Conservation (phyloP, 2,113 vertebrate species). For the Nycticebus coucang region DNA sequence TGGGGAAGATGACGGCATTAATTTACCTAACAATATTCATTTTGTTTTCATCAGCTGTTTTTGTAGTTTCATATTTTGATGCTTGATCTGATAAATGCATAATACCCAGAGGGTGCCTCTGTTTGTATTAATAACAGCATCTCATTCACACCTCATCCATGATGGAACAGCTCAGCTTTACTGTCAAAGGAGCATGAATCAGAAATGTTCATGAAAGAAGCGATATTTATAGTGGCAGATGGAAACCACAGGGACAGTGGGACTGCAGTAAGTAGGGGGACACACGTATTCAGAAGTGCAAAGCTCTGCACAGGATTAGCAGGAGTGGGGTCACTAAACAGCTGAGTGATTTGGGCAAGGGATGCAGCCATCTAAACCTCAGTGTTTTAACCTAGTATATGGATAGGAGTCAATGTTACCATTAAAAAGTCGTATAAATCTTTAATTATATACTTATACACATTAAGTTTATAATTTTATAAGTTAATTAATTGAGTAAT, state of each 20-base stretch:
- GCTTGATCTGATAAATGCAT: constrained; percentile 70
- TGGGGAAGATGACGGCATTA: constrained; percentile 63
- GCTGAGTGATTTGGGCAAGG: not conserved
- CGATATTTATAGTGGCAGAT: not conserved
- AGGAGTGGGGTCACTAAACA: not conserved
- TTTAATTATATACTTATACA: not conserved
- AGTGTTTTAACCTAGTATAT: not conserved
- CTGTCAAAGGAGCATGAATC: constrained; percentile 53
- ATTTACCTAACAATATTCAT: constrained; percentile 70
- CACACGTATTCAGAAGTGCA: not conserved
- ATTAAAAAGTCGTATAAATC: not conserved
- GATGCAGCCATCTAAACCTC: not conserved
- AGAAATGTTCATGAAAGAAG: constrained; percentile 38
- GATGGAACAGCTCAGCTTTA: constrained; percentile 26
- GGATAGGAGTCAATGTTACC: not conserved
- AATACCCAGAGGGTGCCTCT: constrained; percentile 51
- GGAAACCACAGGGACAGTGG: not conserved
- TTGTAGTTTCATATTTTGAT: constrained; percentile 66
- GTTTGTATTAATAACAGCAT: constrained; percentile 69
- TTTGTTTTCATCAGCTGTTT: constrained; percentile 74
- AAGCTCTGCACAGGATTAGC: not conserved
- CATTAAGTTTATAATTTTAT: not conserved
- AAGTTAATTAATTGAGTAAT: not conserved
- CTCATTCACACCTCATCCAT: constrained; percentile 62
- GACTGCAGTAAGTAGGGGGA: not conserved